Percentiles rank a stretch among this genome's conserved stretches.
Conservation (phyloP, 2,113 vertebrate species). For the Cinclus cinclus region DNA sequence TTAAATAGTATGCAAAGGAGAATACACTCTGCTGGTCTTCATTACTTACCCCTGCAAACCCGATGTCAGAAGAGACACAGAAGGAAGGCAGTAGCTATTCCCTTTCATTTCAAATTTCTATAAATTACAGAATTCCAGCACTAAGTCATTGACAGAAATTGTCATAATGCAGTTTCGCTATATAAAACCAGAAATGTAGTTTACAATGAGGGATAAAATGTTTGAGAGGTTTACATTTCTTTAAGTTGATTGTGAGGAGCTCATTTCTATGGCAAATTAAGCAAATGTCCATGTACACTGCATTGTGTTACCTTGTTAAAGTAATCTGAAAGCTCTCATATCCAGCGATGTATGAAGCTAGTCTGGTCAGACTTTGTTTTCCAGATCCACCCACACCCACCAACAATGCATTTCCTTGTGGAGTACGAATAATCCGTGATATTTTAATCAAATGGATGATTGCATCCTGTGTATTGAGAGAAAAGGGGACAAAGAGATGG, state of each 20-base stretch:
- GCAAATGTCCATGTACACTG: neutral
- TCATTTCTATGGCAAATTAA: neutral
- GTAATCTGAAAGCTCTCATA: slow-evolving; percentile 84
- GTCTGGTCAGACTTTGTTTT: slow-evolving; percentile 83
- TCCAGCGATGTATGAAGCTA: slow-evolving; percentile 83
- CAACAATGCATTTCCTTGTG: slow-evolving; percentile 82
- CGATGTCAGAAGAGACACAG: neutral
- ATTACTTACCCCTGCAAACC: neutral
- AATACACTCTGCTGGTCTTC: neutral
- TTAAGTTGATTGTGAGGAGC: neutral
- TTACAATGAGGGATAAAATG: neutral
- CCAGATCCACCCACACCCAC: slow-evolving; percentile 87
- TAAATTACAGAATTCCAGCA: neutral
- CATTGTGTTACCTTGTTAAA: slow-evolving; percentile 76
- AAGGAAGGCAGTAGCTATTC: neutral
- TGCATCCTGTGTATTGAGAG: slow-evolving; percentile 74
- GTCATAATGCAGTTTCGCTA: neutral
- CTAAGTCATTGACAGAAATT: neutral
- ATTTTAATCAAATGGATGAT: slow-evolving; percentile 84
- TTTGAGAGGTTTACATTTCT: neutral
- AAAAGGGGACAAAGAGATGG: neutral
- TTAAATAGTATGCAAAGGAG: neutral
- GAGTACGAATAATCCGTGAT: slow-evolving; percentile 81
- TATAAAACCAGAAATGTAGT: neutral
- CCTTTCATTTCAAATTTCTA: neutral